Evolutionary conservation across 2,888 invertebrate genomes (phyloP), one percentile per base, ranked within the genome.

Genomic region (Acrocyrtus sp.): DNA sequence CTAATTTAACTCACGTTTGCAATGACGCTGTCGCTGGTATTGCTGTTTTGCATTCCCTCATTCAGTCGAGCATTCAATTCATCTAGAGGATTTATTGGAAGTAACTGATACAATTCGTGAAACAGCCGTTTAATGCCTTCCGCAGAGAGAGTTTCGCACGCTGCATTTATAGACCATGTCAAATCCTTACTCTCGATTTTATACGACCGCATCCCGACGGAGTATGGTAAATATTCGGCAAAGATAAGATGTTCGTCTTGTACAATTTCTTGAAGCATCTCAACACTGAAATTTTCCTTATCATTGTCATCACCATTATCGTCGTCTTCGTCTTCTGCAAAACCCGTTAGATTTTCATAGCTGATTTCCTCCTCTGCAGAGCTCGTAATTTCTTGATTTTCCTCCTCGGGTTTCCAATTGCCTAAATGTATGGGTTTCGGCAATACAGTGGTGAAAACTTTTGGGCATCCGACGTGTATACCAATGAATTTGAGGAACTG

Each of bases 41-140:
- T 12, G 8, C 6, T 39, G 12, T 39, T 39, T 39, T 39, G 6
- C 12, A 39, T n/a, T n/a, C n/a, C n/a, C n/a, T n/a, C n/a, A n/a
- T n/a, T n/a, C n/a, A n/a, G n/a, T n/a, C n/a, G n/a, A 47, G 47
- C 47, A 51, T 51, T 51, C 24, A 19, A 21, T 53, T 51, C 51
- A 19, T 51, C 51, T n/a, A 51, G 10, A 10, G 51, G 51, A 24
- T 51, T 51, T 4, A 51, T 22, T 4, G 51, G 51, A 6, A 51
- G 22, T 8, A 51, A 51, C 51, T 6, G 19, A 8, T 21, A 5
- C 6, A 51, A 8, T 24, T 51, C 21, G n/a, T 51, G 51, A 19
- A n/a, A 51, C 8, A 51, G 22, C 6, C 22, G 4, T 5, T 19
- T 24, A 3, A 51, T 6, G 10, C 8, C 8, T 12, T 19, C 22